Percentiles rank a stretch among this genome's conserved stretches.
Evolutionary conservation across 2,113 vertebrate genomes (phyloP).

Genomic region (Paraplagusia blochii): DNA sequence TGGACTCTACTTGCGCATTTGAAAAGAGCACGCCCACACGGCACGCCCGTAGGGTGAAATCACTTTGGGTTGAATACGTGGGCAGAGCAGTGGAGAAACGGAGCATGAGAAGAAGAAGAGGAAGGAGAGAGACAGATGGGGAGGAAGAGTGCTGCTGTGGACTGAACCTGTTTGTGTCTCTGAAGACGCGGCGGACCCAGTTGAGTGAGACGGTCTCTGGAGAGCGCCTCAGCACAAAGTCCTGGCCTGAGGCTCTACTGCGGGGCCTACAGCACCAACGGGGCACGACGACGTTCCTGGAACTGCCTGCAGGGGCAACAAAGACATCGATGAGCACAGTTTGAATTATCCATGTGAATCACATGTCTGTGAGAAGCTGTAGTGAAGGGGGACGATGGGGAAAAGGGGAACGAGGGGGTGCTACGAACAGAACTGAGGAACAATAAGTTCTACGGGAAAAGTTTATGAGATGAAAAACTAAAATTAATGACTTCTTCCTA

Average conservation of each 20-base stretch:
- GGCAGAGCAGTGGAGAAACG: constrained; percentile 37
- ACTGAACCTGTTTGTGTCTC: constrained; percentile 29
- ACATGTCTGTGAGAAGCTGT: constrained; percentile 16
- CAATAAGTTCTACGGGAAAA: too few species aligned
- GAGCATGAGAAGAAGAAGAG: constrained; percentile 2
- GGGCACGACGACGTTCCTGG: constrained; percentile 29
- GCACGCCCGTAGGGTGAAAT: constrained; percentile 38
- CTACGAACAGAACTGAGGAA: too few species aligned
- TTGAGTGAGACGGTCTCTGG: constrained; percentile 23
- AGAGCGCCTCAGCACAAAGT: constrained; percentile 31
- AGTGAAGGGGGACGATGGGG: not conserved
- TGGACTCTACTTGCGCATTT: constrained; percentile 33
- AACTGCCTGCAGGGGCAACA: constrained; percentile 42
- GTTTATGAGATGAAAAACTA: too few species aligned
- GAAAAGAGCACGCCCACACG: constrained; percentile 56
- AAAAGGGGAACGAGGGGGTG: too few species aligned
- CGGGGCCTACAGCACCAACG: constrained; percentile 23
- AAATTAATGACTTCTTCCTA: too few species aligned
- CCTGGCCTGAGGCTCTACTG: constrained; percentile 36
- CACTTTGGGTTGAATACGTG: constrained; percentile 54
- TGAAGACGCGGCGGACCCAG: constrained; percentile 23
- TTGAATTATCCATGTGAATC: constrained; percentile 41
- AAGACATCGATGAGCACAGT: constrained; percentile 29
- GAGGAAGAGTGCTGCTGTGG: constrained; percentile 6
- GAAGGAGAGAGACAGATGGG: not conserved